phyloP scores from a whole-genome alignment of 2,113 vertebrate genomes.

The Synchiropus splendidus region DNA sequence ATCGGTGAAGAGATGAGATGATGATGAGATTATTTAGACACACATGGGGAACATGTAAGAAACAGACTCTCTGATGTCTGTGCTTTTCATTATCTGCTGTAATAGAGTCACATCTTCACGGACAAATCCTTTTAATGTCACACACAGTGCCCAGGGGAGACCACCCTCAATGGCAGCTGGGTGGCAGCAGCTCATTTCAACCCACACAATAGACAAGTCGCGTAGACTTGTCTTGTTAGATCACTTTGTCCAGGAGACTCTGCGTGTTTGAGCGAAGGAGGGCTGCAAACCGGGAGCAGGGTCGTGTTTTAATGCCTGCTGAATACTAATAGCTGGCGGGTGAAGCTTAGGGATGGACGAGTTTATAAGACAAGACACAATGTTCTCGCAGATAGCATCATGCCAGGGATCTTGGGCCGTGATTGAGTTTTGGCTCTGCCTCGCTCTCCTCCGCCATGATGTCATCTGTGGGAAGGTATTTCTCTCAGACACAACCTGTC shows the following conservation, averaged over 20 bases:
- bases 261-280: constrained; percentile 5
- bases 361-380: constrained; percentile 25
- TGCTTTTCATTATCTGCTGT: constrained; percentile 52
- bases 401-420: constrained; percentile 27
- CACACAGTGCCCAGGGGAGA: constrained; percentile 55
- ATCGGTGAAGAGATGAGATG: constrained; percentile 31
- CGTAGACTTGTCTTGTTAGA: constrained; percentile 40
- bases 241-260: constrained; percentile 21
- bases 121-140: constrained; percentile 60
- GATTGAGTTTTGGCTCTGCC: constrained; percentile 30
- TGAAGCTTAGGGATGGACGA: constrained; percentile 22
- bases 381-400: constrained; percentile 39
- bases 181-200: constrained; percentile 62
- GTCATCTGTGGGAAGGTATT: constrained; percentile 67
- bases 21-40: constrained; percentile 47
- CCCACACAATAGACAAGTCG: constrained; percentile 58
- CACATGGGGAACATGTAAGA: constrained; percentile 21
- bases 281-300: constrained; percentile 42
- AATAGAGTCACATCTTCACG: constrained; percentile 58
- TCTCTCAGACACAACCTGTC: constrained; percentile 68
- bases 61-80: constrained; percentile 42
- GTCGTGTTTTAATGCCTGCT: constrained; percentile 48
- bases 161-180: constrained; percentile 61
- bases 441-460: constrained; percentile 49
- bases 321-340: constrained; percentile 41